These are phyloP conservation scores for Ethmia dodecea DNA, from an alignment of 2,888 invertebrate species.

Conservation along the genomic window DNA sequence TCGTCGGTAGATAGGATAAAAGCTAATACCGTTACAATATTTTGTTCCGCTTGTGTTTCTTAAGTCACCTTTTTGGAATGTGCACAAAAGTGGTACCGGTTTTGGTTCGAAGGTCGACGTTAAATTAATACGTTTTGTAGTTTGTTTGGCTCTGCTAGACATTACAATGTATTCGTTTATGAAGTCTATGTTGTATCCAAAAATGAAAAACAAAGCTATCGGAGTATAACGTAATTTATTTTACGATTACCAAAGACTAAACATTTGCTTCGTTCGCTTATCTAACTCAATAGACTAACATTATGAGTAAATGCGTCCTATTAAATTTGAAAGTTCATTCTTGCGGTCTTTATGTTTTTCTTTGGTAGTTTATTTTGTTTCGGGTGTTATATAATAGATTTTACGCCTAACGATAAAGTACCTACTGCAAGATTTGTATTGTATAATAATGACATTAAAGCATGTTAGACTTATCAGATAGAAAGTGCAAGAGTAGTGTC, in stretches of 20 bases:
- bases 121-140: constrained; percentile 17
- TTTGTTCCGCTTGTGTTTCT: constrained; percentile 19
- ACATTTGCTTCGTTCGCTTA: too few relatives aligned
- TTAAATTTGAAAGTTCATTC: constrained; percentile 24
- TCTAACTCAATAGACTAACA: too few relatives aligned
- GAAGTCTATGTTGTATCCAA: too few relatives aligned
- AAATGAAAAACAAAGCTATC: too few relatives aligned
- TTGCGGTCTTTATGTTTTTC: constrained; percentile 21
- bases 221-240: too few relatives aligned
- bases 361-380: constrained; percentile 30
- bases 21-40: constrained; percentile 20
- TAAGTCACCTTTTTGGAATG: constrained; percentile 14
- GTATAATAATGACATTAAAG: constrained; percentile 43
- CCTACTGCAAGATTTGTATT: constrained; percentile 39
- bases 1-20: constrained; percentile 19
- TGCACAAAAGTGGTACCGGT: constrained; percentile 15
- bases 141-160: constrained; percentile 8
- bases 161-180: too few relatives aligned
- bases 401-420: constrained; percentile 31
- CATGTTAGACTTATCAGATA: constrained; percentile 52
- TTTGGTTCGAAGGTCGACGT: constrained; percentile 16
- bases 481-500: constrained; percentile 48
- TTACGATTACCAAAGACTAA: too few relatives aligned
- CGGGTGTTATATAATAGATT: constrained; percentile 35
- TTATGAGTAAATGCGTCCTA: background rate